Conservation (phyloP, 2,888 invertebrate genomes). For the Stenurella melanura region DNA sequence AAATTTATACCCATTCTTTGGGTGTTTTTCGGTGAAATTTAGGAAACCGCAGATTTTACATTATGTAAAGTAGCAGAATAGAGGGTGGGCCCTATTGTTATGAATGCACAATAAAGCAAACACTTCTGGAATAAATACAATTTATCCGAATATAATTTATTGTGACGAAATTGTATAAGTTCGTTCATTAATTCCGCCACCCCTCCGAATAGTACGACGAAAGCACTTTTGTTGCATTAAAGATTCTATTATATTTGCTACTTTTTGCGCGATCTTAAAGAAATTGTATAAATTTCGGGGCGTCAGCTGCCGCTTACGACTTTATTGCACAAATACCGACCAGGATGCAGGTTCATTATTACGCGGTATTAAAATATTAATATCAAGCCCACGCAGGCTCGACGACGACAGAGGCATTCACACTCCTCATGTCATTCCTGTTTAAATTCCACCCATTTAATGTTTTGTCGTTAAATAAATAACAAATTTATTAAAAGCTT, state of each 20-base stretch:
- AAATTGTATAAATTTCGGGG: not conserved
- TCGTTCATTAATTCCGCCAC: conserved; percentile 32
- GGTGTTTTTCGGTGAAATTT: conserved; percentile 52
- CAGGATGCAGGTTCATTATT: not conserved
- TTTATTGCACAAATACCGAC: not conserved
- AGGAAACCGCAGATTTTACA: conserved; percentile 49
- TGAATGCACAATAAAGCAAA: conserved; percentile 30
- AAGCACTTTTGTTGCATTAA: conserved; percentile 14
- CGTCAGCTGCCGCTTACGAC: conserved; percentile 20
- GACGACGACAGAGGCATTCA: not conserved
- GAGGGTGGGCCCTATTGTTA: conserved; percentile 32
- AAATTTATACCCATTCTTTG: conserved; percentile 56
- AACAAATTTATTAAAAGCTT: no score
- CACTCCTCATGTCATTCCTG: not conserved
- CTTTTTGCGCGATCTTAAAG: conserved; percentile 19
- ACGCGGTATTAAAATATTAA: not conserved
- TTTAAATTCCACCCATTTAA: not conserved
- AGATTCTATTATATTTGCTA: conserved; percentile 16
- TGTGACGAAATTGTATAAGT: not conserved
- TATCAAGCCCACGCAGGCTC: not conserved
- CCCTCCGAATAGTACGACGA: not conserved
- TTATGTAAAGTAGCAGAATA: conserved; percentile 47
- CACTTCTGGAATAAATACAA: conserved; percentile 29
- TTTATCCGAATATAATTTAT: conserved; percentile 38
- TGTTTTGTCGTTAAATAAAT: no score